Percentiles rank a stretch among this genome's conserved stretches.
Evolutionary conservation across 2,113 vertebrate species (phyloP).

Genomic region (Hippocampus abdominalis): DNA sequence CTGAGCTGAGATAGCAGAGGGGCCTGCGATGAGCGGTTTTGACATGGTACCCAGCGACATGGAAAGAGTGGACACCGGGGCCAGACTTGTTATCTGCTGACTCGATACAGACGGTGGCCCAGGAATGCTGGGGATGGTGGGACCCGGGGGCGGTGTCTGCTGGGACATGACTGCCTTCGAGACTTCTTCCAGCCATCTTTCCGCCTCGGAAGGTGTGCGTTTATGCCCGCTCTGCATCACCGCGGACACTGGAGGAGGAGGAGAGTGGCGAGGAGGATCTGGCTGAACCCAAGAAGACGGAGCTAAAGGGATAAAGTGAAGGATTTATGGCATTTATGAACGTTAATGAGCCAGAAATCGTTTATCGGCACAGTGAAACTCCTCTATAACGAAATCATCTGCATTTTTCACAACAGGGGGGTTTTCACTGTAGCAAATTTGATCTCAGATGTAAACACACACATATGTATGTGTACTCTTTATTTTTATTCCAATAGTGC

Average conservation of each 20-base stretch:
- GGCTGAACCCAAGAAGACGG: constrained; percentile 66
- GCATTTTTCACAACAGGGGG: too few species aligned
- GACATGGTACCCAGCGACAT: constrained; percentile 37
- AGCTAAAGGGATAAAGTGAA: constrained; percentile 33
- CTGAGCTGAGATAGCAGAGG: constrained; percentile 39
- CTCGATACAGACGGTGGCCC: constrained; percentile 54
- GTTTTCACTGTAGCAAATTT: too few species aligned
- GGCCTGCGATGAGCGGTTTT: constrained; percentile 51
- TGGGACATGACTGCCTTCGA: constrained; percentile 81
- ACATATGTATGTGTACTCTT: too few species aligned
- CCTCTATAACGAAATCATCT: too few species aligned
- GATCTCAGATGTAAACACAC: too few species aligned
- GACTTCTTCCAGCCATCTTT: constrained; percentile 88
- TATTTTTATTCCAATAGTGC: too few species aligned
- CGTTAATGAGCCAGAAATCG: background rate
- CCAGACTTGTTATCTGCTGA: constrained; percentile 54
- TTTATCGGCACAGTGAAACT: too few species aligned
- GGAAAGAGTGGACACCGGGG: constrained; percentile 46
- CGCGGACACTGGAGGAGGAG: constrained; percentile 59
- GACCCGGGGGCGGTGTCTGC: constrained; percentile 68
- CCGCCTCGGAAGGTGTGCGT: constrained; percentile 86
- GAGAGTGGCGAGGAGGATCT: constrained; percentile 55
- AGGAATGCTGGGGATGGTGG: constrained; percentile 56
- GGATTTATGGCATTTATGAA: background rate
- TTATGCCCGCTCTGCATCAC: constrained; percentile 76